Base-by-base conservation (phyloP, 1,140 invertebrate genomes). In the Idris sp. region DNA sequence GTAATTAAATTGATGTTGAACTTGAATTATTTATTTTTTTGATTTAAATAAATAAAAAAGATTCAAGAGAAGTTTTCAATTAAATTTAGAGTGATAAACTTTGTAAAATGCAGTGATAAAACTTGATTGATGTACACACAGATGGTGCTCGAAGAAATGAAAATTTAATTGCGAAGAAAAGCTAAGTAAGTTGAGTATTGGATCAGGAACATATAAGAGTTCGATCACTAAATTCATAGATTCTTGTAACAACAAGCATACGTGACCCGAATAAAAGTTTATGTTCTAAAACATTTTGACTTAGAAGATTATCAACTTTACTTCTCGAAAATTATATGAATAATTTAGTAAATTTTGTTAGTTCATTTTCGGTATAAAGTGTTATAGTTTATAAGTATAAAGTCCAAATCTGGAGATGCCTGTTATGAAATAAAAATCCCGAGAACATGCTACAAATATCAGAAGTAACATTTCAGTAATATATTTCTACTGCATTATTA, bases 241-340 rank as follows among this genome's bases (percentile, higher is more conserved):
- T 61, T 71, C 40, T 35, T 49, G 36, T 54, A 62, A 72, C 54
- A 72, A 62, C 41, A 48, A 35, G 3, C 33, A 28, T 28, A 72
- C 68, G 68, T 72, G 68, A 40, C 15, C 13, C n/a, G 58, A 64
- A 56, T 72, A 25, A 2, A 4, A n/a, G n/a, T 15, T 35, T 4
- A 3, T 4, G 19, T 15, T 33, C 14, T 19, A 30, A 41, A 58
- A 64, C 13, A 56, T 62, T 67, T 64, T 56, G 58, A 72, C 16
- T 72, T 58, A 33, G 38, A 46, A 36, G 51, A 64, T 72, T 64
- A 43, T 72, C 41, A 15, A 35, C 18, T 48, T 56, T 19, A 43
- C 58, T 72, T 72, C 5, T 64, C 58, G 49, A 35, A 72, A 72
- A 49, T 72, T 64, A 43, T 48, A 72, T 72, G 48, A 72, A 72